These are phyloP conservation scores for Ericerus pela DNA, from an alignment of 1,140 invertebrate species.

Conservation along the genomic window DNA sequence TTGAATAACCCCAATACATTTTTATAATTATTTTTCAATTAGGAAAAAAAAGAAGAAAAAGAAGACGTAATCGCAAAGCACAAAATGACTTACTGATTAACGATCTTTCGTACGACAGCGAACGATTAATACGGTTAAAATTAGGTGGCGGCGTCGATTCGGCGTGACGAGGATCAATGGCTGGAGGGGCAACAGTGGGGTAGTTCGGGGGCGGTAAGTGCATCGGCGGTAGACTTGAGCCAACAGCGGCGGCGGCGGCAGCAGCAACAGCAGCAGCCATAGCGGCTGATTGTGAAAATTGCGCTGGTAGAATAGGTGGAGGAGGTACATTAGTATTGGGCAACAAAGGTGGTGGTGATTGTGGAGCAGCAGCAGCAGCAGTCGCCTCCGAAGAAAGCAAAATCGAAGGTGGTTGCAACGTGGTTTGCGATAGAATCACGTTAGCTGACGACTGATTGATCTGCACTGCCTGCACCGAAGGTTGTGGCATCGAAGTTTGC, in stretches of 20 bases:
- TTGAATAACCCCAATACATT: no score
- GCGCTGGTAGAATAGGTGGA: conserved; percentile 20
- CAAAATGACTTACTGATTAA: conserved; percentile 8
- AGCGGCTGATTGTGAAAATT: conserved; percentile 22
- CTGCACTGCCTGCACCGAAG: conserved; percentile 29
- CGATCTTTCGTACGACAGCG: background rate
- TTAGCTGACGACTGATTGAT: conserved; percentile 31
- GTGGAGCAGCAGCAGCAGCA: conserved; percentile 24
- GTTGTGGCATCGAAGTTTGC: conserved; percentile 36
- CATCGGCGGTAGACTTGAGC: conserved; percentile 32
- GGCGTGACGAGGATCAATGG: conserved; percentile 12
- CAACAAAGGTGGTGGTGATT: conserved; percentile 27
- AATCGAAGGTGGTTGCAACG: conserved; percentile 22
- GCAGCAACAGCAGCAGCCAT: no score
- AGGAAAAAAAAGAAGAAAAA: background rate
- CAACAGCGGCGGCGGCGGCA: no score
- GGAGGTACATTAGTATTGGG: conserved; percentile 26
- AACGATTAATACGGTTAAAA: background rate
- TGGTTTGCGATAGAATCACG: conserved; percentile 29
- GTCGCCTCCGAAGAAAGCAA: conserved; percentile 29
- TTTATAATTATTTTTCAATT: background rate
- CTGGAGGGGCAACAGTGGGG: conserved; percentile 15
- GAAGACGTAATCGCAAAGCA: conserved; percentile 3
- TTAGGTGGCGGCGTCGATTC: background rate
- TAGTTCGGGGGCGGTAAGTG: conserved; percentile 26